Percentiles rank a stretch among this genome's conserved stretches.
Conservation (phyloP, 2,888 invertebrate species). For the Megamerina dolium region DNA sequence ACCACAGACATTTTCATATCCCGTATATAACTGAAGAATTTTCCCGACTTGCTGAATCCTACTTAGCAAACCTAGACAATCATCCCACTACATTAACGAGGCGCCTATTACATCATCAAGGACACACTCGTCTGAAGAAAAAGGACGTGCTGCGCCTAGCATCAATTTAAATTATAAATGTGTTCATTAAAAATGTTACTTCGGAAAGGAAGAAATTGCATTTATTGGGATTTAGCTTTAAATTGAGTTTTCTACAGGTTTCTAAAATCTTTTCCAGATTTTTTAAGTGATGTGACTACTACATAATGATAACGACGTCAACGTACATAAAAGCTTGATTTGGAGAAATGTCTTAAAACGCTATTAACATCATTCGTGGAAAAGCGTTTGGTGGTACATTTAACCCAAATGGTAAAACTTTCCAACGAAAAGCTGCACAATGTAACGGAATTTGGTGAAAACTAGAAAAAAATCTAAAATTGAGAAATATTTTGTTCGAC, state of each 20-base stretch:
- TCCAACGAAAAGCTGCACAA: slow-evolving; percentile 11
- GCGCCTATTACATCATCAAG: too few species aligned
- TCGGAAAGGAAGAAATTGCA: too few species aligned
- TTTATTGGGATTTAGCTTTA: slow-evolving; percentile 8
- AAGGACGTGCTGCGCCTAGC: too few species aligned
- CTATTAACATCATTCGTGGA: slow-evolving; percentile 28
- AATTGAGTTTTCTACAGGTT: slow-evolving; percentile 8
- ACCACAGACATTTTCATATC: too few species aligned
- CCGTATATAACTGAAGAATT: too few species aligned
- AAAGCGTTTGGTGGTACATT: slow-evolving; percentile 23
- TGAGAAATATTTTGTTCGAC: slow-evolving; percentile 4
- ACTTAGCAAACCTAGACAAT: too few species aligned
- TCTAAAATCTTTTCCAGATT: slow-evolving; percentile 14
- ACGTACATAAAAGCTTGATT: slow-evolving; percentile 21
- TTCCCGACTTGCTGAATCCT: too few species aligned
- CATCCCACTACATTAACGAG: too few species aligned
- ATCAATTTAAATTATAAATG: too few species aligned
- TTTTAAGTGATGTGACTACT: slow-evolving; percentile 13
- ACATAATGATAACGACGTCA: slow-evolving; percentile 23
- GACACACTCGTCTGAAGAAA: too few species aligned
- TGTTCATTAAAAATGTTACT: slow-evolving; percentile 15
- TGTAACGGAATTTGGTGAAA: slow-evolving; percentile 9
- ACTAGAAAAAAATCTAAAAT: slow-evolving; percentile 4
- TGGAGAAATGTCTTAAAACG: slow-evolving; percentile 22
- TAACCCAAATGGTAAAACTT: too few species aligned